phyloP scores from a whole-genome alignment of 2,113 vertebrate species.

The Dicerorhinus sumatrensis region DNA sequence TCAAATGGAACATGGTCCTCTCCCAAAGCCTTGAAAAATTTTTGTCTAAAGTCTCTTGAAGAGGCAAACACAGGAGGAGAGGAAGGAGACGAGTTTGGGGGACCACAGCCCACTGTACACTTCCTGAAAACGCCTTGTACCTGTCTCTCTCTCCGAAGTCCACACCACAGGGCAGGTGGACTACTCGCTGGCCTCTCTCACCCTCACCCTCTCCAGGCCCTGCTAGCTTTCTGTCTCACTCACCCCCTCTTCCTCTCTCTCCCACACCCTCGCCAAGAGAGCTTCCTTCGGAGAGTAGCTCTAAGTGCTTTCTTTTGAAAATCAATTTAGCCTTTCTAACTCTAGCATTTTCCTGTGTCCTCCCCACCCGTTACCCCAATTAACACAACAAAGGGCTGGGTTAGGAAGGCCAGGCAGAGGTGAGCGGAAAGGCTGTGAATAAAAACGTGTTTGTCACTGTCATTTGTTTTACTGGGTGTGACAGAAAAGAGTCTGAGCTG shows the following conservation, averaged over 20 bases:
- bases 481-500: not conserved
- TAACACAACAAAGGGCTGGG: not conserved
- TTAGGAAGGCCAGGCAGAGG: not conserved
- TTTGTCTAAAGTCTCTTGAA: not conserved
- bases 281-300: not conserved
- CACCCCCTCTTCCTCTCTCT: fast-evolving
- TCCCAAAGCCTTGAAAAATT: not conserved
- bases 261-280: not conserved
- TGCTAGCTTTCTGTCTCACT: not conserved
- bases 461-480: not conserved
- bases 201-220: not conserved
- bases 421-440: not conserved
- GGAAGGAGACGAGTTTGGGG: fast-evolving
- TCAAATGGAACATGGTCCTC: not conserved
- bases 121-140: not conserved
- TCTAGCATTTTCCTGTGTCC: not conserved
- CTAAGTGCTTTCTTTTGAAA: conserved; percentile 14
- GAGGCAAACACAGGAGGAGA: not conserved
- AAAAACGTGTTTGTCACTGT: not conserved
- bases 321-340: not conserved
- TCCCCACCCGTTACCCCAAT: not conserved
- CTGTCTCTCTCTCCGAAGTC: not conserved
- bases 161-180: not conserved
- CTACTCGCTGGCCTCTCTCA: not conserved
- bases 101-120: not conserved